A percentile compares a stretch with the other conserved stretches of the same genome.
These are phyloP conservation scores for Perodicticus potto DNA, from an alignment of 2,797 vertebrate genomes.

Conservation along the genomic window DNA sequence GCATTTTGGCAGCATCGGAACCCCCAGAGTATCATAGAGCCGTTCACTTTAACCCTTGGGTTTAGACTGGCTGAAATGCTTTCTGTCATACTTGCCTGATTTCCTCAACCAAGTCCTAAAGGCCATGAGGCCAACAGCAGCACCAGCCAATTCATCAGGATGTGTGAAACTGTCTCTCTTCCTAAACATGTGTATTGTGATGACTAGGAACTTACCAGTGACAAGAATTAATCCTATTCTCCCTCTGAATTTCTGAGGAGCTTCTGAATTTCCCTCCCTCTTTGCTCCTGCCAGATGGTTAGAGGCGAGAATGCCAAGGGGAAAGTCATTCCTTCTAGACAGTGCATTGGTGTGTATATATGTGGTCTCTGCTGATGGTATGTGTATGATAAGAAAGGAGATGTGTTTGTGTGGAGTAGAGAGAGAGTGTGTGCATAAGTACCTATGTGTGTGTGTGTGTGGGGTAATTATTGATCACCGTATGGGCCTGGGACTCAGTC, in stretches of 20 bases:
- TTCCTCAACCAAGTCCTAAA: too few species aligned
- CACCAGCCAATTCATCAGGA: neutral
- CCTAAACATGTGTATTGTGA: neutral
- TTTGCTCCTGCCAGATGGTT: neutral
- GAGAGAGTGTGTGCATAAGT: neutral
- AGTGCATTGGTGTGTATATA: neutral
- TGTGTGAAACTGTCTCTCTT: neutral
- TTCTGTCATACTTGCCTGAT: too few species aligned
- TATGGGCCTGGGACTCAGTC: constrained; percentile 21
- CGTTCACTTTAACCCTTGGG: too few species aligned
- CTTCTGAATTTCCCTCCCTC: neutral
- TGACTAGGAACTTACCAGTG: neutral
- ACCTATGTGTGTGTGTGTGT: neutral
- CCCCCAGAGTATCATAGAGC: too few species aligned
- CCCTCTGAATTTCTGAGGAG: neutral
- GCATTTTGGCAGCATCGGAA: too few species aligned
- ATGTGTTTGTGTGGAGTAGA: neutral
- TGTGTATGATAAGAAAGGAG: neutral
- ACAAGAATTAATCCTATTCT: neutral
- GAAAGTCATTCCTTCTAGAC: neutral
- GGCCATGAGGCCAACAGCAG: too few species aligned
- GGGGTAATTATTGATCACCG: neutral
- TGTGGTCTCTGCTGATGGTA: neutral
- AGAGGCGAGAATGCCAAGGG: neutral
- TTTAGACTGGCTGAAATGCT: too few species aligned